These are phyloP conservation scores for Hemithea aestivaria DNA, from an alignment of 2,888 invertebrate genomes.

Conservation along the genomic window DNA sequence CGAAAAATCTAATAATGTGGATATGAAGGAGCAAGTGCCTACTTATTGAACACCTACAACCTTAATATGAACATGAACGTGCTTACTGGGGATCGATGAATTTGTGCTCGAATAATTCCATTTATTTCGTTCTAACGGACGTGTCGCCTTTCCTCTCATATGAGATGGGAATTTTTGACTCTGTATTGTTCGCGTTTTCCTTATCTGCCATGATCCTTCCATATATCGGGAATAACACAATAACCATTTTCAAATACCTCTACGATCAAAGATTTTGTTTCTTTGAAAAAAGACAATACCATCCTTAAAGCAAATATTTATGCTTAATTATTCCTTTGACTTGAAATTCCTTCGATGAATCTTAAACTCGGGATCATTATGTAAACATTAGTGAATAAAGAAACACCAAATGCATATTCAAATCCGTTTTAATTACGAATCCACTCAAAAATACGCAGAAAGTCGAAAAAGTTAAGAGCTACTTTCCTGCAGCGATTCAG, in stretches of 20 bases:
- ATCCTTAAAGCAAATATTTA: no score
- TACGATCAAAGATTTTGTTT: no score
- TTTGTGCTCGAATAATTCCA: slow-evolving; percentile 14
- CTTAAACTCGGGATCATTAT: slow-evolving; percentile 8
- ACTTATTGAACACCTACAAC: slow-evolving; percentile 5
- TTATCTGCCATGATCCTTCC: no score
- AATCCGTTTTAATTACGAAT: slow-evolving; percentile 11
- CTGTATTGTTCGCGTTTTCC: no score
- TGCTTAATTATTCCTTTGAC: background rate
- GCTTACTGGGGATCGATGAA: slow-evolving; percentile 13
- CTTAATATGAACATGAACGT: slow-evolving; percentile 8
- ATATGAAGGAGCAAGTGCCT: slow-evolving; percentile 11
- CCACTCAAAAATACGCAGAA: slow-evolving; percentile 8
- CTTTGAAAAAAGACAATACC: no score
- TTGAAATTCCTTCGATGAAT: slow-evolving; percentile 6
- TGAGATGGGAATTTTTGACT: background rate
- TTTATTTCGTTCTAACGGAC: background rate
- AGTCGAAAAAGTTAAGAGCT: slow-evolving; percentile 9
- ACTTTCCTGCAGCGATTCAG: slow-evolving; percentile 9
- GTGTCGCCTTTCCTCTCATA: slow-evolving; percentile 1
- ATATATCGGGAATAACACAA: no score
- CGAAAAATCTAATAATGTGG: slow-evolving; percentile 14
- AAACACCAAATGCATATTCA: slow-evolving; percentile 13
- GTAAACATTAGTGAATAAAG: slow-evolving; percentile 11
- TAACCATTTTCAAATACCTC: no score